A percentile compares a stretch with the other conserved stretches of the same genome.
phyloP scores from a whole-genome alignment of 2,888 invertebrate genomes.

The Acleris laterana region DNA sequence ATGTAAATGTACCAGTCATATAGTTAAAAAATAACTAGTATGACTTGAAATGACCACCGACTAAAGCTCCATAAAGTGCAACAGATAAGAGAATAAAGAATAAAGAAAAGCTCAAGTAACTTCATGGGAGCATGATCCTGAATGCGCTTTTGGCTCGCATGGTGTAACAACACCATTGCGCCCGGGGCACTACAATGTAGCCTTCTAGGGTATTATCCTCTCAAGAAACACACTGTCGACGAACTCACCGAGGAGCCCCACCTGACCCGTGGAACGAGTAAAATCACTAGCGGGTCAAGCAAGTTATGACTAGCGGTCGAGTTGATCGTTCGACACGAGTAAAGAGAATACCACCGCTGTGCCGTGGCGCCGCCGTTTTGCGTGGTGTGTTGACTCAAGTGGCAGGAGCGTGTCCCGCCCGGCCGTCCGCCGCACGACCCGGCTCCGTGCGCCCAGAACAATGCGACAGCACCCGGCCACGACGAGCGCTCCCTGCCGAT shows the following conservation, averaged over 20 bases:
- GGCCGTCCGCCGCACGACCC: slow-evolving; percentile 18
- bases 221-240: too few relatives aligned
- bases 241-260: too few relatives aligned
- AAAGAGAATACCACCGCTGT: slow-evolving; percentile 16
- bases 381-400: slow-evolving; percentile 69
- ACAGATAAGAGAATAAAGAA: too few relatives aligned
- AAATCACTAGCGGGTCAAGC: too few relatives aligned
- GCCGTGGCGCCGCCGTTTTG: slow-evolving; percentile 42
- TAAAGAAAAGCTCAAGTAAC: slow-evolving; percentile 10
- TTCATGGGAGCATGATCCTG: slow-evolving; percentile 16
- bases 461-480: slow-evolving; percentile 33
- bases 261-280: too few relatives aligned
- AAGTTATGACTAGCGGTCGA: too few relatives aligned
- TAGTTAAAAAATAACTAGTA: too few relatives aligned
- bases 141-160: slow-evolving; percentile 22
- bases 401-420: slow-evolving; percentile 14
- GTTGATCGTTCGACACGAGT: slow-evolving; percentile 4
- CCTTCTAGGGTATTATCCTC: slow-evolving; percentile 37
- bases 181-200: slow-evolving; percentile 44
- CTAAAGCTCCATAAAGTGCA: too few relatives aligned
- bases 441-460: slow-evolving; percentile 30
- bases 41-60: too few relatives aligned
- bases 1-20: too few relatives aligned
- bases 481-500: slow-evolving; percentile 27
- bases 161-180: slow-evolving; percentile 24